Percentiles rank a stretch among this genome's conserved stretches.
Evolutionary conservation across 2,797 vertebrate genomes (phyloP).

Genomic region (Pelochelys cantorii): DNA sequence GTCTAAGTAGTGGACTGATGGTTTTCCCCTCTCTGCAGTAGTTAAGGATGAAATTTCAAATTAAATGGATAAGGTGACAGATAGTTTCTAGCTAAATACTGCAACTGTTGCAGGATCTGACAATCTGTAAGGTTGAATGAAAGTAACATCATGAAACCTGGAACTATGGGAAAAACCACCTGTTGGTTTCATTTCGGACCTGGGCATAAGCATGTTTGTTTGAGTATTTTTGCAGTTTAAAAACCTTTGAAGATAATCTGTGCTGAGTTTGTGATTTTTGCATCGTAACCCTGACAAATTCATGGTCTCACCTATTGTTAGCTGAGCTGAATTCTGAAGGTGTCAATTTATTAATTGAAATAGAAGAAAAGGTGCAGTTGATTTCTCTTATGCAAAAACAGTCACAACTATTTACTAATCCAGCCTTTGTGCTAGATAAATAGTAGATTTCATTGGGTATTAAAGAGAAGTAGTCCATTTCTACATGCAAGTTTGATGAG

Average conservation of each 20-base stretch:
- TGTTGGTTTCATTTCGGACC: neutral
- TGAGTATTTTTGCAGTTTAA: neutral
- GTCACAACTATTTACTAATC: neutral
- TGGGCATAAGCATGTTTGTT: conserved; percentile 35
- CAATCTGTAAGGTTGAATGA: neutral
- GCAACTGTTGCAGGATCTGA: neutral
- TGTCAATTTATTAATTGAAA: neutral
- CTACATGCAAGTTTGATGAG: neutral
- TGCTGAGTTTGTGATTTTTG: neutral
- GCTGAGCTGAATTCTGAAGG: neutral
- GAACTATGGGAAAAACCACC: conserved; percentile 15
- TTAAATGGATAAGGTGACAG: neutral
- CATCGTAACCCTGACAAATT: neutral
- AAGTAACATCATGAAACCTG: neutral
- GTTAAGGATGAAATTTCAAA: neutral
- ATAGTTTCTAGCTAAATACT: neutral
- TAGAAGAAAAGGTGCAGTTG: neutral
- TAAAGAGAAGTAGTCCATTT: neutral
- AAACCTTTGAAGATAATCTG: neutral
- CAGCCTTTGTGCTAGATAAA: conserved; percentile 1
- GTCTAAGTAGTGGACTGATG: neutral
- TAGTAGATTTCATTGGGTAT: conserved; percentile 4
- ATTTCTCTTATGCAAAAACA: neutral
- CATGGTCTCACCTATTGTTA: neutral
- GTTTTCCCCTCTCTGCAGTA: neutral